A percentile compares a stretch with the other conserved stretches of the same genome.
These are phyloP conservation scores for Apodemus speciosus DNA, from an alignment of 2,113 vertebrate genomes.

Conservation along the genomic window DNA sequence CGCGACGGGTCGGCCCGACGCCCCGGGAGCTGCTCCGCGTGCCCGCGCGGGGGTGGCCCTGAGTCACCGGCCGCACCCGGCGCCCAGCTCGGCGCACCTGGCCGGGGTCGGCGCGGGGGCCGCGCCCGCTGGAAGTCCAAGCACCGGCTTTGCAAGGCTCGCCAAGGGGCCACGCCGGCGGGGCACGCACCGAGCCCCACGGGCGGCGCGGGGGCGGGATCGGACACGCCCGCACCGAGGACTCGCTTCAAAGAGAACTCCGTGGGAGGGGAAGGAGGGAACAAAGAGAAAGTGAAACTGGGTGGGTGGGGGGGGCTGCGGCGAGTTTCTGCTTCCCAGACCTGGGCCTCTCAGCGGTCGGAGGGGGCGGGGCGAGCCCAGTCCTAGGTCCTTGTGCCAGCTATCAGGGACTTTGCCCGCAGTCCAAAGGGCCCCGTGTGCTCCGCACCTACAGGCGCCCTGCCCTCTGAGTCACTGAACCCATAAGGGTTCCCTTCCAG, in stretches of 20 bases:
- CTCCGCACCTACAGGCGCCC: neutral
- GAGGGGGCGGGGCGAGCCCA: neutral
- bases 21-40: constrained; percentile 45
- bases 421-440: neutral
- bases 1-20: constrained; percentile 34
- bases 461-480: neutral
- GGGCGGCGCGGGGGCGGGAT: neutral
- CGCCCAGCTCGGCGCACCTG: constrained; percentile 25
- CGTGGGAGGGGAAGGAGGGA: constrained; percentile 18
- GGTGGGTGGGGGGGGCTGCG: neutral
- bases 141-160: neutral
- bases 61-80: constrained; percentile 73
- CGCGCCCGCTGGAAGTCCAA: neutral
- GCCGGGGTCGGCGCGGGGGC: neutral
- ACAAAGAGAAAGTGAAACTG: constrained; percentile 75
- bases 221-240: neutral
- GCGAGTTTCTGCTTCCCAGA: constrained; percentile 28
- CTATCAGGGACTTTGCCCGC: constrained; percentile 77
- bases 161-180: neutral
- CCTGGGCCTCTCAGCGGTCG: neutral
- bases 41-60: constrained; percentile 72
- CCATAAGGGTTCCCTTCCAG: neutral
- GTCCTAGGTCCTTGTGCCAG: neutral
- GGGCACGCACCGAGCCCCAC: neutral
- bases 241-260: constrained; percentile 55